Evolutionary conservation across 2,888 invertebrate genomes (phyloP), one percentile per base, ranked within the genome.

Genomic region (Cyclophora albipunctata): DNA sequence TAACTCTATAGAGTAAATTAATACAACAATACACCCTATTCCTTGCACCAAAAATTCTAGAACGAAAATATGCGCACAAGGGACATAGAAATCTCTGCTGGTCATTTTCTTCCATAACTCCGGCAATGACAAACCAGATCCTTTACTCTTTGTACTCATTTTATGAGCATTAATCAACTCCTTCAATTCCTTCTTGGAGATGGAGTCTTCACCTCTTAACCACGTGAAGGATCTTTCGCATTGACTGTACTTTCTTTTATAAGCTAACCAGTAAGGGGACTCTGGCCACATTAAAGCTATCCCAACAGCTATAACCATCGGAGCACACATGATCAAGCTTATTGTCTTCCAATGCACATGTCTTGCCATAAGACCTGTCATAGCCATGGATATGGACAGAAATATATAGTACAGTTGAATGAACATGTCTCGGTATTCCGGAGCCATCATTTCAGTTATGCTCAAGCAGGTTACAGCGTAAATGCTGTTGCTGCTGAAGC

Each of bases 191-290:
- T 52, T 62, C 33, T 49, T 47, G 5, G 57, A 49, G 4, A 45
- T 46, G 1, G 48, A 43, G 34, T 54, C 59, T 0, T 47, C 50
- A 1, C 66, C 65, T 47, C 65, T 54, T 4, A 66, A 41, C 45
- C 50, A 55, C 7, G 46, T 48, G 20, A 66, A 66, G 0, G 52
- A 37, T 3, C 47, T 7, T 37, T 58, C 58, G 45, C 64, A 60
- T 46, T 61, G 52, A 0, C 47, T 41, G 33, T 51, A 58, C 7
- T 57, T 44, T 2, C 60, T 61, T 55, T 54, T 59, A 44, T 40
- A 59, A 1, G 66, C 66, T 6, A 64, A 37, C 66, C 66, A 66
- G 3, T 57, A 52, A 2, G 66, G 66, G 0, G 66, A 66, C 40
- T 66, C 64, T 0, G 65, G 62, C 57, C 58, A 60, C 2, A 49